Conservation (phyloP, 2,113 vertebrate species). For the Nyctibius bracteatus region DNA sequence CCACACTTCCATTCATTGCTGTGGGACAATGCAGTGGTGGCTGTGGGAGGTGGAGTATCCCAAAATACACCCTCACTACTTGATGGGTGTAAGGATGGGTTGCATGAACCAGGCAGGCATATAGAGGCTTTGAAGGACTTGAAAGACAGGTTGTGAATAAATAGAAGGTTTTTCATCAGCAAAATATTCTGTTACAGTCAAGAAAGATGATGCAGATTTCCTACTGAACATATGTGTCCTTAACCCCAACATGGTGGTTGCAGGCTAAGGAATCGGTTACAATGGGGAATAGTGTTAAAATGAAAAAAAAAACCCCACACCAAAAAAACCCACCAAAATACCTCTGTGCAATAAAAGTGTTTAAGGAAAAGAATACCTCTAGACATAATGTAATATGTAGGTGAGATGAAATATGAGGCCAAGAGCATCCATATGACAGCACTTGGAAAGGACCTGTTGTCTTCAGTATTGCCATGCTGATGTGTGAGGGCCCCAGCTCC, state of each 20-base stretch:
- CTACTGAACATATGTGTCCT: not conserved
- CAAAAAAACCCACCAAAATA: not conserved
- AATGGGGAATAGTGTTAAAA: not conserved
- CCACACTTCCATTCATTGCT: rapidly evolving
- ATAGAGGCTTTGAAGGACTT: not conserved
- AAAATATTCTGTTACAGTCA: not conserved
- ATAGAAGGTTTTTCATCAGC: not conserved
- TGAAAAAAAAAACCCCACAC: not conserved
- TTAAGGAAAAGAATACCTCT: not conserved
- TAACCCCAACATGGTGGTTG: rapidly evolving
- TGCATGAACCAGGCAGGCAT: not conserved
- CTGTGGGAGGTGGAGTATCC: rapidly evolving
- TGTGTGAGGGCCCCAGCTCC: not conserved
- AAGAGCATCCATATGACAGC: not conserved
- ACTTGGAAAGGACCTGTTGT: not conserved
- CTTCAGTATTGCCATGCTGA: not conserved
- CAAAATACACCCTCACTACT: not conserved
- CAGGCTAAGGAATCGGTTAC: not conserved
- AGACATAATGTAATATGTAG: not conserved
- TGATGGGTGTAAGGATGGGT: not conserved
- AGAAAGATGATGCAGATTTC: not conserved
- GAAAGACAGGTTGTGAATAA: not conserved
- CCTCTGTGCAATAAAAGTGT: too few relatives aligned
- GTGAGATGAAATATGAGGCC: not conserved
- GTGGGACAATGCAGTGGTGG: not conserved